phyloP scores from a whole-genome alignment of 1,140 invertebrate species.

The Diuraphis noxia region DNA sequence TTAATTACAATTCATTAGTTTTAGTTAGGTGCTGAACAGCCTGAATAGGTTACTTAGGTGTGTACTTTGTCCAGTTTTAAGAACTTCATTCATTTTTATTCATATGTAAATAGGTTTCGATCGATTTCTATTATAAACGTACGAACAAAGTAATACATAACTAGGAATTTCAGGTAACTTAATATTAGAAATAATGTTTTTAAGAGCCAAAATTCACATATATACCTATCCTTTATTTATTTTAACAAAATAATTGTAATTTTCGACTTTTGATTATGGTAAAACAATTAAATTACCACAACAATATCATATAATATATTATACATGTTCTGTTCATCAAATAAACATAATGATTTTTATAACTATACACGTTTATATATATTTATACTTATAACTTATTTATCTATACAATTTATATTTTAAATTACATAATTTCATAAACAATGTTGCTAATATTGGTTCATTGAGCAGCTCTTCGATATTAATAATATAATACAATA shows the following conservation, averaged over 20 bases:
- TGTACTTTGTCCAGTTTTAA: not conserved
- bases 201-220: not conserved
- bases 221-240: slow-evolving; percentile 44
- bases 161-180: not conserved
- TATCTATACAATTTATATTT: slow-evolving; percentile 42
- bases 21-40: too few relatives aligned
- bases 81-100: not conserved
- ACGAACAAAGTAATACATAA: not conserved
- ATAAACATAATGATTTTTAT: slow-evolving; percentile 25
- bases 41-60: not conserved
- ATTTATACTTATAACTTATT: slow-evolving; percentile 25
- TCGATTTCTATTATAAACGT: not conserved
- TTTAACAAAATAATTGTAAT: slow-evolving; percentile 47
- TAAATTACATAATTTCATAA: slow-evolving; percentile 34
- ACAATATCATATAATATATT: slow-evolving; percentile 30
- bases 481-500: slow-evolving; percentile 42
- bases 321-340: slow-evolving; percentile 17
- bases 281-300: slow-evolving; percentile 41
- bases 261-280: slow-evolving; percentile 40
- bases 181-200: slow-evolving; percentile 2
- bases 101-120: not conserved
- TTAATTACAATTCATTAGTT: too few relatives aligned
- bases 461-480: slow-evolving; percentile 37
- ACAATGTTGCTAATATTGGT: slow-evolving; percentile 46
- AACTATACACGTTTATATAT: not conserved